Conservation (phyloP, 2,888 invertebrate species). For the Drosophila pullipes region DNA sequence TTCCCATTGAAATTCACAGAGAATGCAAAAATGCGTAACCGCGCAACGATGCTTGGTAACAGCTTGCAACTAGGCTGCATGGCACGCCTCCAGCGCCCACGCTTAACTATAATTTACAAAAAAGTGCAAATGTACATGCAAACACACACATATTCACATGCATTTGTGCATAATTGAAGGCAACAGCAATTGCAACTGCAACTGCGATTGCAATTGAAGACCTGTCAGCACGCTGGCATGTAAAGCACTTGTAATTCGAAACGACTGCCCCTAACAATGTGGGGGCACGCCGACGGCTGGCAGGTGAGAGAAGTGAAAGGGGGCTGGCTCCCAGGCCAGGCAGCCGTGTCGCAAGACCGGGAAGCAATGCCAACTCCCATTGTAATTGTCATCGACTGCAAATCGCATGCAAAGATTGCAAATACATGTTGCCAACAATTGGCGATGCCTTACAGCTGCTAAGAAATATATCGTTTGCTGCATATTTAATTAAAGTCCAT, state of each 20-base stretch:
- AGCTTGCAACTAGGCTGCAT: constrained; percentile 43
- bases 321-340: constrained; percentile 44
- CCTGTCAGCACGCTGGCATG: constrained; percentile 63
- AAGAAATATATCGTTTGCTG: constrained; percentile 33
- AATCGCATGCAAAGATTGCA: constrained; percentile 57
- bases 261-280: constrained; percentile 67
- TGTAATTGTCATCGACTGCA: constrained; percentile 45
- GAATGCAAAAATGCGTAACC: constrained; percentile 71
- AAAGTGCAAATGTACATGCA: constrained; percentile 42
- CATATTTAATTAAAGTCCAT: constrained; percentile 62
- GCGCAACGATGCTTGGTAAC: constrained; percentile 40
- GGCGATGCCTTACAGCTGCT: constrained; percentile 27
- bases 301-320: constrained; percentile 30
- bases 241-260: constrained; percentile 75
- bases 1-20: constrained; percentile 60
- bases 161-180: constrained; percentile 25
- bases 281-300: constrained; percentile 17
- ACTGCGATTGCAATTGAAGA: constrained; percentile 63
- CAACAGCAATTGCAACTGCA: constrained; percentile 40
- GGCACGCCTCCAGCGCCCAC: constrained; percentile 43
- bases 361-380: constrained; percentile 54
- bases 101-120: constrained; percentile 50
- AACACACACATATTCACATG: constrained; percentile 1
- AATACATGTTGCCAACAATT: constrained; percentile 55
- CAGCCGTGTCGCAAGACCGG: constrained; percentile 60